phyloP scores from a whole-genome alignment of 2,888 invertebrate genomes.

The Platycheirus rosarum region DNA sequence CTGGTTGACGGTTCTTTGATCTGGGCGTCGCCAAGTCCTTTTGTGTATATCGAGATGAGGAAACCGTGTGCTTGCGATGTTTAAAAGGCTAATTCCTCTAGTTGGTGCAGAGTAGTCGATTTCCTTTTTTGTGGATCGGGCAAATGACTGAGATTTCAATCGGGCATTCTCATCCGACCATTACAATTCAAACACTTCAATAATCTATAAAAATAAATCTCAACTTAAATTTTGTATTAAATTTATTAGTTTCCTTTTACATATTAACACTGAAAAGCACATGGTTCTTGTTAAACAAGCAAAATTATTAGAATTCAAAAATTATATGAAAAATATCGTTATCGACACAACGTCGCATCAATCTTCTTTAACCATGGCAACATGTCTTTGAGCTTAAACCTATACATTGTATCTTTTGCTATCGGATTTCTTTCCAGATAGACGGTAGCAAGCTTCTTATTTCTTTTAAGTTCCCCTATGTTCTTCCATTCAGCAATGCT shows the following conservation, averaged over 20 bases:
- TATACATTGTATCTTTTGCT: slow-evolving; percentile 91
- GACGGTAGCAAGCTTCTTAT: slow-evolving; percentile 89
- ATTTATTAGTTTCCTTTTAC: slow-evolving; percentile 4
- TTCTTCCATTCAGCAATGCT: slow-evolving; percentile 92
- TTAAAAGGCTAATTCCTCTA: no score
- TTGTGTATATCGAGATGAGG: no score
- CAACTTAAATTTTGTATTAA: not conserved
- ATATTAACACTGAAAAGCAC: slow-evolving; percentile 4
- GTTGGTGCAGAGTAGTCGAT: no score
- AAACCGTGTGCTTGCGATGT: no score
- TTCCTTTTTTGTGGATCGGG: no score
- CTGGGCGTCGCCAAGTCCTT: no score
- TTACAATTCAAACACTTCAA: no score
- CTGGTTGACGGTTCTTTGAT: no score
- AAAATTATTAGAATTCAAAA: not conserved
- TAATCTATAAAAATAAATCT: no score
- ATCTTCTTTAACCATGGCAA: slow-evolving; percentile 94
- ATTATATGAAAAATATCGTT: not conserved
- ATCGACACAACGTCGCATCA: slow-evolving; percentile 94
- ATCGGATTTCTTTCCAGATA: slow-evolving; percentile 98
- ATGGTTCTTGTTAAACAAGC: not conserved
- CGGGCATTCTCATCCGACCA: no score
- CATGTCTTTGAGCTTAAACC: slow-evolving; percentile 94
- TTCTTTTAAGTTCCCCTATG: slow-evolving; percentile 88
- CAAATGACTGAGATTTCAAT: no score